These are phyloP conservation scores for Mustelus asterias DNA, from an alignment of 2,113 vertebrate genomes.

Conservation along the genomic window DNA sequence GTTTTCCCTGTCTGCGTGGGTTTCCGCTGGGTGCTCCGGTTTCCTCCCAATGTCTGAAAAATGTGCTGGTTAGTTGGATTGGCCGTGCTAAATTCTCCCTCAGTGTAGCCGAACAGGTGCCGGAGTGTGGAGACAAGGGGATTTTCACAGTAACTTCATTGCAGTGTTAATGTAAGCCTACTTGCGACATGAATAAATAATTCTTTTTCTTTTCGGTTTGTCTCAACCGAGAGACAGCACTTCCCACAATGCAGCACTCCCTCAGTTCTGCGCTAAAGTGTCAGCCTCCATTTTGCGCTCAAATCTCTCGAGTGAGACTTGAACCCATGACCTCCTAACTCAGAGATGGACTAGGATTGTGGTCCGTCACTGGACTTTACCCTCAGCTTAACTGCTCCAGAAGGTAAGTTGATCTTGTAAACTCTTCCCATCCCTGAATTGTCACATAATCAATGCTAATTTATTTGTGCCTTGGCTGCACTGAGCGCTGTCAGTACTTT, in stretches of 20 bases:
- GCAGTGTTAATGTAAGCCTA: too few species aligned
- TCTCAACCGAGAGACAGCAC: too few species aligned
- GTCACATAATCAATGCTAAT: background rate
- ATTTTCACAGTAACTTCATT: too few species aligned
- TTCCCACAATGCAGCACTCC: background rate
- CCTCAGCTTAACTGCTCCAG: background rate
- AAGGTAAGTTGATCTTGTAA: background rate
- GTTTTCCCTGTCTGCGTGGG: too few species aligned
- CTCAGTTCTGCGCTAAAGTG: background rate
- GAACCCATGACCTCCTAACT: background rate
- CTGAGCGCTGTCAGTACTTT: background rate
- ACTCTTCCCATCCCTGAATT: background rate
- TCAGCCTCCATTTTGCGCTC: background rate
- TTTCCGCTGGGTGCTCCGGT: too few species aligned
- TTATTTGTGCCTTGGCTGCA: background rate
- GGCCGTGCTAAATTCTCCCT: too few species aligned
- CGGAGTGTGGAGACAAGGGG: too few species aligned
- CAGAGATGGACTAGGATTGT: background rate
- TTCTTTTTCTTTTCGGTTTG: too few species aligned
- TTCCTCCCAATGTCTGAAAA: too few species aligned
- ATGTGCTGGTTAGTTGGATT: too few species aligned
- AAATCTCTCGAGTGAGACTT: background rate
- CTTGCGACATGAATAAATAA: too few species aligned
- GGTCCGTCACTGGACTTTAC: background rate
- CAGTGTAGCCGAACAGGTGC: too few species aligned